Percentiles rank a stretch among this genome's conserved stretches.
Conservation (phyloP, 2,888 invertebrate genomes). For the Ferrisia virgata region DNA sequence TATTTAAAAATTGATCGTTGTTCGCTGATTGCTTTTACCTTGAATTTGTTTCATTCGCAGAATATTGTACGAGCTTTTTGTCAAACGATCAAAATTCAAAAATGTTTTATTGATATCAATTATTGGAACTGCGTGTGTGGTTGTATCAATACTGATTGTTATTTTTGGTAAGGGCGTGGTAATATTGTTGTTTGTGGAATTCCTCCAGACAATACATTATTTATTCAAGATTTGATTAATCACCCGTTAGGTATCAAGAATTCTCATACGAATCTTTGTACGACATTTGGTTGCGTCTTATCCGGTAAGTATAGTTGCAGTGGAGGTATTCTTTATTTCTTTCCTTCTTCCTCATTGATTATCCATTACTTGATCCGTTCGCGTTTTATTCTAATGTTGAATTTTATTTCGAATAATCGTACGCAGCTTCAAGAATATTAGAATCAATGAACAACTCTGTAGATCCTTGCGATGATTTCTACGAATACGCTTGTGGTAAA, state of each 20-base stretch:
- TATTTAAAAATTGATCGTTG: too few relatives aligned
- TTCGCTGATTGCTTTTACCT: not conserved
- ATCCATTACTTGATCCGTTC: not conserved
- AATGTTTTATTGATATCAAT: not conserved
- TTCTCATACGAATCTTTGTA: not conserved
- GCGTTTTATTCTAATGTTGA: not conserved
- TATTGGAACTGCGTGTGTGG: not conserved
- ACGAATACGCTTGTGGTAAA: constrained; percentile 81
- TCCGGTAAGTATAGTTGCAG: too few relatives aligned
- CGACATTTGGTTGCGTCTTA: not conserved
- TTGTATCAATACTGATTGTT: not conserved
- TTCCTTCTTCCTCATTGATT: not conserved
- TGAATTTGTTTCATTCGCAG: not conserved
- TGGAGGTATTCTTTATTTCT: too few relatives aligned
- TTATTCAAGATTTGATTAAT: not conserved
- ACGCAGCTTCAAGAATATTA: constrained; percentile 60
- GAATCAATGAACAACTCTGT: constrained; percentile 70
- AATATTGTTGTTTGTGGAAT: not conserved
- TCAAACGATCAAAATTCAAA: not conserved
- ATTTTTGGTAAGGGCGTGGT: not conserved
- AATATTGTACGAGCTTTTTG: not conserved
- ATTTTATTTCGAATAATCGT: not conserved
- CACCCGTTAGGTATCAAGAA: not conserved
- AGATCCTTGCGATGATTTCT: constrained; percentile 80
- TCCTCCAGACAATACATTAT: too few relatives aligned